Conservation (phyloP, 2,797 vertebrate genomes). For the Falco naumanni region DNA sequence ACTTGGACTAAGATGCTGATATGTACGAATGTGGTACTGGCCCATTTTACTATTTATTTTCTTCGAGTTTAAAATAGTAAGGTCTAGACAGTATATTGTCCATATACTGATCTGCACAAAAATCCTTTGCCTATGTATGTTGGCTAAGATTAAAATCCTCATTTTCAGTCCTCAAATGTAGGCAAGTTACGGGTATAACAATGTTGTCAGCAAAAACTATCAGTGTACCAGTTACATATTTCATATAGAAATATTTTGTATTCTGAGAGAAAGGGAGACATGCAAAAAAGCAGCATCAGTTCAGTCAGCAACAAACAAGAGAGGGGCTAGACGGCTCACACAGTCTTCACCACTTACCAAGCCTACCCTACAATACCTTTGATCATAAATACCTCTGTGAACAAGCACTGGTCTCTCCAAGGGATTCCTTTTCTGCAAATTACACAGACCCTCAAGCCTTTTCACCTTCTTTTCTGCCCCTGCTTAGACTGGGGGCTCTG, state of each 20-base stretch:
- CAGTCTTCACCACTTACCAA: background rate
- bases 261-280: background rate
- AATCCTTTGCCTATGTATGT: background rate
- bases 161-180: background rate
- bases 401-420: background rate
- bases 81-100: background rate
- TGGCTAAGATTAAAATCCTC: background rate
- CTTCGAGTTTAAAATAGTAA: background rate
- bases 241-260: background rate
- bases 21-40: fast-evolving
- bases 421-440: background rate
- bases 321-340: background rate
- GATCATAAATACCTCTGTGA: fast-evolving
- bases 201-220: background rate
- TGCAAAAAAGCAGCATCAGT: background rate
- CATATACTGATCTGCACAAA: background rate
- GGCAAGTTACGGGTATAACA: background rate
- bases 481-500: background rate
- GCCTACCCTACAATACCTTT: fast-evolving
- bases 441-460: background rate
- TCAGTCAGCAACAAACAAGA: background rate
- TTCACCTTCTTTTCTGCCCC: background rate
- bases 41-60: background rate
- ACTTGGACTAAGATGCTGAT: background rate
- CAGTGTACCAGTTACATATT: background rate